Base-by-base conservation (phyloP, 2,888 invertebrate species). In the Drosophila rellima region DNA sequence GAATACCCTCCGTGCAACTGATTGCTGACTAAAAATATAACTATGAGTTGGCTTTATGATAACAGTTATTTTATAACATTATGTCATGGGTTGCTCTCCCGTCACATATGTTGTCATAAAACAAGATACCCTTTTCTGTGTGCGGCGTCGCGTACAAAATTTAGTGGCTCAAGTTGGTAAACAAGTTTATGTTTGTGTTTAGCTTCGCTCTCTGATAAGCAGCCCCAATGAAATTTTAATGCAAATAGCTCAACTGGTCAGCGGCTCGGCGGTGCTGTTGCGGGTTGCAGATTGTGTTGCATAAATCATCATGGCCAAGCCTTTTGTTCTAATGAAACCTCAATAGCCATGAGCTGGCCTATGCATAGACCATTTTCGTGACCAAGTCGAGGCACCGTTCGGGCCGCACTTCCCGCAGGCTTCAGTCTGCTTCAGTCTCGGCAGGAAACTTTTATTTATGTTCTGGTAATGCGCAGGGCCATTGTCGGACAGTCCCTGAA, bases 381-480 rank as follows among this genome's bases (percentile, higher is more conserved):
- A 73, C 68, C 78, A 52, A 42, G 44, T 23, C 55, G 23, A 45
- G 62, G 50, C 48, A 51, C 17, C n/a, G n/a, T n/a, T n/a, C n/a
- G 17, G 47, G 20, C n/a, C 18, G 11, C 44, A 54, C 35, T 35
- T 62, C 55, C 35, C 55, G 40, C 37, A 56, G 64, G 55, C 39
- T 10, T 18, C 15, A 51, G 51, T 18, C 15, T 50, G 51, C 47
- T 29, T 44, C 45, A 17, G 57, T 26, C 70, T 39, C 70, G 70
- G 62, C 82, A 70, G 65, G 74, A 81, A 82, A 82, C 70, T 74
- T 81, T 81, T 79, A 79, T 84, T 84, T 84, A 77, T 82, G 81
- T 69, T 77, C 55, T 65, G 77, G 64, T 75, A 77, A 73, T 76
- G 75, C 59, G 71, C 62, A 54, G 67, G 56, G 61, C 56, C 66